Evolutionary conservation across 2,888 invertebrate genomes (phyloP).

Genomic region (Dasysyrphus albostriatus): DNA sequence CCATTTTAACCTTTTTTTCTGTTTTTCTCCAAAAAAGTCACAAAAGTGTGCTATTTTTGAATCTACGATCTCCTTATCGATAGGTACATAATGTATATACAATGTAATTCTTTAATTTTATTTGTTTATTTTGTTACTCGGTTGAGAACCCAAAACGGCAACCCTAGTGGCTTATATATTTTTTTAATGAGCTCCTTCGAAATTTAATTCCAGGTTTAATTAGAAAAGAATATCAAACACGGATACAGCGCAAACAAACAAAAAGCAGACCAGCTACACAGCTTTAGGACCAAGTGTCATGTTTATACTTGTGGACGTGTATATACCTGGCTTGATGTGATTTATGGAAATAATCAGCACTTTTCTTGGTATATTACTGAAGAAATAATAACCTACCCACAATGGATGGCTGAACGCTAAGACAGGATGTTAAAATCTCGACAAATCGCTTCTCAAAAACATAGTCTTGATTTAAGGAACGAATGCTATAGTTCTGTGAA

Average conservation of each 20-base stretch:
- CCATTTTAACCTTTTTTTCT: no score
- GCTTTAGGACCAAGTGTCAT: constrained; percentile 67
- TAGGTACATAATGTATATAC: no score
- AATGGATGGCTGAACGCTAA: constrained; percentile 37
- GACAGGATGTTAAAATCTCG: constrained; percentile 60
- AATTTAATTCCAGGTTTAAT: constrained; percentile 63
- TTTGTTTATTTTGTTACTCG: neutral
- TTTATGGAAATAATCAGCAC: constrained; percentile 68
- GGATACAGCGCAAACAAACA: constrained; percentile 31
- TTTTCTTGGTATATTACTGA: constrained; percentile 49
- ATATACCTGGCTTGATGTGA: constrained; percentile 70
- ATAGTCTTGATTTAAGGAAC: constrained; percentile 36
- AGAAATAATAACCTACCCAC: constrained; percentile 24
- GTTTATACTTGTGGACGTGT: constrained; percentile 49
- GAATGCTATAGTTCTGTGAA: constrained; percentile 35
- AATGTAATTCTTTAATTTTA: neutral
- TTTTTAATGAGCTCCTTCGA: constrained; percentile 35
- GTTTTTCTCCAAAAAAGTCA: no score
- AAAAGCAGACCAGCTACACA: constrained; percentile 44
- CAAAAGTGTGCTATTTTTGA: no score
- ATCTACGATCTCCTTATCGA: no score
- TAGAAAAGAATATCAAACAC: constrained; percentile 67
- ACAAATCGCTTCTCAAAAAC: constrained; percentile 42
- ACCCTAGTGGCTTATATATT: constrained; percentile 5
- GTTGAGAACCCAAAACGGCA: neutral